Conservation (phyloP, 30 jellyfish, hydroid and myxozoan species). For the Rhopilema esculentum region DNA sequence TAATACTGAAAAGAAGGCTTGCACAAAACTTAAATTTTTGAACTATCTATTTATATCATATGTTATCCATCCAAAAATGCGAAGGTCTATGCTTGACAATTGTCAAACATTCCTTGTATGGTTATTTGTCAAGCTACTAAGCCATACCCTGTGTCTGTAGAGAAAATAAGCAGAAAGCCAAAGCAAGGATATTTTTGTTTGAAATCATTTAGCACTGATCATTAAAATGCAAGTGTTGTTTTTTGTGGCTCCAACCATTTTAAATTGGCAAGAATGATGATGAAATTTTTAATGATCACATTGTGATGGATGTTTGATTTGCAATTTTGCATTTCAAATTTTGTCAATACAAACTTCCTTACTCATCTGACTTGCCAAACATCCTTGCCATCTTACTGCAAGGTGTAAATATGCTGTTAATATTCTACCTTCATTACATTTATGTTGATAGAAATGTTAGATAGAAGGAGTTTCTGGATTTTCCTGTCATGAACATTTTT, state of each 20-base stretch:
- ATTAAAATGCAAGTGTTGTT: no score
- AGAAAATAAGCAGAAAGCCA: not conserved
- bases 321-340: slow-evolving; percentile 6
- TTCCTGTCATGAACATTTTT: no score
- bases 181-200: not conserved
- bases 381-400: not conserved
- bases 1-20: no score
- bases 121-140: no score
- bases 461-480: not conserved
- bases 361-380: slow-evolving; percentile 81
- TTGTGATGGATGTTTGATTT: slow-evolving; percentile 23
- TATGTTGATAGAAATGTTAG: not conserved
- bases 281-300: slow-evolving; percentile 2
- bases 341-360: slow-evolving; percentile 55
- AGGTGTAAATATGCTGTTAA: no score
- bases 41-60: no score
- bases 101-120: no score
- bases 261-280: slow-evolving; percentile 59
- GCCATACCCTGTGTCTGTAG: not conserved
- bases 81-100: no score
- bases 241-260: no score
- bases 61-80: no score
- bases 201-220: not conserved
- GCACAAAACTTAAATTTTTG: no score
- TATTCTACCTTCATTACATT: no score